phyloP scores from a whole-genome alignment of 2,888 invertebrate species.

The Diplazon laetatorius region DNA sequence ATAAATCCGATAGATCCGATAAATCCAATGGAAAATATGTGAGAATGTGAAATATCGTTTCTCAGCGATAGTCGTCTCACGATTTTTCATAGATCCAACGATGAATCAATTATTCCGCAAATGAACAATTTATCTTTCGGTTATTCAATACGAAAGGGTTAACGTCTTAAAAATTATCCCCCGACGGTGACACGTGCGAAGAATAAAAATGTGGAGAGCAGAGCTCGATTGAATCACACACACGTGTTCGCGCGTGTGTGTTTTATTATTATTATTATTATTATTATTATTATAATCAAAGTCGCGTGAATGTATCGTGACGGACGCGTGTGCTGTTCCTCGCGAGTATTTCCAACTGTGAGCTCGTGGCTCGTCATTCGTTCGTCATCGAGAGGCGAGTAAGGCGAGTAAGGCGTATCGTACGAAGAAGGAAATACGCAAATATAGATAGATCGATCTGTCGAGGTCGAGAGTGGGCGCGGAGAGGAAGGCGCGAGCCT shows the following conservation, averaged over 20 bases:
- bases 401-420: slow-evolving; percentile 1
- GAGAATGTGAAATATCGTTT: neutral
- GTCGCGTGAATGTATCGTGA: neutral
- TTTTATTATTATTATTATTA: neutral
- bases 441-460: slow-evolving; percentile 39
- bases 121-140: neutral
- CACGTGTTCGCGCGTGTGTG: neutral
- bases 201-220: neutral
- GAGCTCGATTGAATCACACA: too few relatives aligned
- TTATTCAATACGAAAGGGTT: neutral
- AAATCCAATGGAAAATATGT: too few relatives aligned
- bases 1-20: too few relatives aligned
- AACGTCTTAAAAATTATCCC: neutral
- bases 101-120: neutral
- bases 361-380: slow-evolving; percentile 8
- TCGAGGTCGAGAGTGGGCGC: slow-evolving; percentile 64
- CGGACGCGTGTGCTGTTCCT: too few relatives aligned
- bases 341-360: slow-evolving; percentile 17
- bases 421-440: neutral
- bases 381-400: slow-evolving; percentile 15
- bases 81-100: neutral
- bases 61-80: neutral
- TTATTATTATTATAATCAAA: neutral
- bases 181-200: neutral
- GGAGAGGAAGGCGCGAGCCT: slow-evolving; percentile 52